Evolutionary conservation across 1,140 invertebrate species (phyloP), one percentile per base, ranked within the genome.

Genomic region (Lepidostoma basale): DNA sequence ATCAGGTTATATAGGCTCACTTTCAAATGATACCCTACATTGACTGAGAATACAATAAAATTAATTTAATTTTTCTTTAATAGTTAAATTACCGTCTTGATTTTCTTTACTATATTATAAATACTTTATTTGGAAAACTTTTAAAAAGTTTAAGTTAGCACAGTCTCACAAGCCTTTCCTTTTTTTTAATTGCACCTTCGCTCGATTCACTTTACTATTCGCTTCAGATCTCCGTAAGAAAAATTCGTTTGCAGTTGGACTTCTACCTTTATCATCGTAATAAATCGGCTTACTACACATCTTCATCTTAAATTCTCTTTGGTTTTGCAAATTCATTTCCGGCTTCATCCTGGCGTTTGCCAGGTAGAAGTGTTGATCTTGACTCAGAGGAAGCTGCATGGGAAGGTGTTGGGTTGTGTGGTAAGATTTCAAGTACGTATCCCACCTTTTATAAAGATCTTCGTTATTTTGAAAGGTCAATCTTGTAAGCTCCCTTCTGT

Each of bases 281-380:
- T 23, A 22, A n/a, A n/a, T n/a, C 5, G 45, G 45, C n/a, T 23
- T n/a, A 23, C 20, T 8, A 10, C 22, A 8, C 45, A 49, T 3
- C 22, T 49, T 49, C 22, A 23, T 49, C 18, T n/a, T 18, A 12
- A 23, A 49, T 2, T 49, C 23, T 3, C 5, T 10, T n/a, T 23
- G 45, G 25, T 49, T 49, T 23, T 49, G 45, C 22, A 49, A n/a
- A 49, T 49, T 49, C 23, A 12, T 49, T 23, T 49, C 45, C 5
- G 45, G 45, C 45, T 49, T 49, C 10, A 49, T 18, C 22, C 45
- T 18, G 22, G 23, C 6, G 3, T 12, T 49, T 9, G 18, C 45
- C 45, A 49, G 9, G 22, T 49, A 49, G 45, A 49, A 49, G n/a
- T 49, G 45, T 6, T 49, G 20, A 23, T 49, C 45, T 12, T 12